These are phyloP conservation scores for Agrotis segetum DNA, from an alignment of 2,888 invertebrate species.

Conservation along the genomic window DNA sequence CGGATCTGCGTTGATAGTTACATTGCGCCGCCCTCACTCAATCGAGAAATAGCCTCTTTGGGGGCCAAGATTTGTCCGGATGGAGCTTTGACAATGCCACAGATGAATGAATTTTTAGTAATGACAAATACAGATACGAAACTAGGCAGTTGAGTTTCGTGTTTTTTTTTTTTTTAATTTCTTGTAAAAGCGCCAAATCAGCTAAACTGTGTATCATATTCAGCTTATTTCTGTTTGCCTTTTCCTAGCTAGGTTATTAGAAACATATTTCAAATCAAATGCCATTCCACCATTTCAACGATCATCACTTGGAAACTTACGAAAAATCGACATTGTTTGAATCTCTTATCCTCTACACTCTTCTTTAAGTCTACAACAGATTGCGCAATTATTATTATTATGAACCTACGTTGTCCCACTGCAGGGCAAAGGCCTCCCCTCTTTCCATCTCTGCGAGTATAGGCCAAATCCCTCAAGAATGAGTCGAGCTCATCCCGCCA, in stretches of 20 bases:
- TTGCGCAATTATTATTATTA: neutral
- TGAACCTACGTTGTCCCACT: too few species aligned
- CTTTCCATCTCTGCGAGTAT: too few species aligned
- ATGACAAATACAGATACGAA: conserved; percentile 4
- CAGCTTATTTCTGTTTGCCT: neutral
- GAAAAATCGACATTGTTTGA: neutral
- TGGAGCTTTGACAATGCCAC: conserved; percentile 67
- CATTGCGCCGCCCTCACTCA: conserved; percentile 79
- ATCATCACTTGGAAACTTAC: too few species aligned
- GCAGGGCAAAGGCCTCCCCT: too few species aligned
- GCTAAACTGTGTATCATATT: too few species aligned
- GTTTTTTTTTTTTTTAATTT: too few species aligned
- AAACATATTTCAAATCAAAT: too few species aligned
- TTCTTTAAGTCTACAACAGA: neutral
- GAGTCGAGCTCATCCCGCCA: too few species aligned
- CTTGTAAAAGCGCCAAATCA: too few species aligned
- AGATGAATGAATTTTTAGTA: conserved; percentile 58
- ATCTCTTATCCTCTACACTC: neutral
- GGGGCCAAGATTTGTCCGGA: conserved; percentile 81
- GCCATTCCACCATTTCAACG: neutral
- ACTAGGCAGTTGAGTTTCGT: too few species aligned
- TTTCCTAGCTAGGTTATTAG: neutral
- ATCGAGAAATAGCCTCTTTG: conserved; percentile 83
- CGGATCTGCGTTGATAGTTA: conserved; percentile 54
- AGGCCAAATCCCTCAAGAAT: too few species aligned